A percentile compares a stretch with the other conserved stretches of the same genome.
These are phyloP conservation scores for Ylistrum balloti DNA, from an alignment of 1,140 invertebrate genomes.

Conservation along the genomic window DNA sequence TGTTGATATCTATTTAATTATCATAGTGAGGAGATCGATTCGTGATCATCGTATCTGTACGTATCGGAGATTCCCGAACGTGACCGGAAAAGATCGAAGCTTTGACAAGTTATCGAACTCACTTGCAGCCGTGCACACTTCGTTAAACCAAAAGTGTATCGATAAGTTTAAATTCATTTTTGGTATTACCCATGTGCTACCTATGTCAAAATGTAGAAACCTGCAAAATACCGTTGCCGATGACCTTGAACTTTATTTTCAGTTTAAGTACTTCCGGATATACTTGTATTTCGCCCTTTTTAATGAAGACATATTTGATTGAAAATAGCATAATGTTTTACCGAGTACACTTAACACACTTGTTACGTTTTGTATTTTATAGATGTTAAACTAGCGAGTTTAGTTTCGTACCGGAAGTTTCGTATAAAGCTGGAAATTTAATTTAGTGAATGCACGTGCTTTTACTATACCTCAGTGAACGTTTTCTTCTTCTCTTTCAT, in stretches of 20 bases:
- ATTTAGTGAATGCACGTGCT: neutral
- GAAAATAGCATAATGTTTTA: neutral
- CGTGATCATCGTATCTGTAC: no score
- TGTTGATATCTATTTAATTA: no score
- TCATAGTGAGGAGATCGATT: no score
- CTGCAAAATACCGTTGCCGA: no score
- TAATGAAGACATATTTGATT: neutral
- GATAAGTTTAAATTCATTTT: no score
- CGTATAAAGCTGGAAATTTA: neutral
- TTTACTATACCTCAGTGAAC: neutral
- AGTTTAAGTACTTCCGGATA: neutral
- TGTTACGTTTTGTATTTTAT: neutral
- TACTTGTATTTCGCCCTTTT: neutral
- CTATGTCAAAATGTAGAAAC: no score
- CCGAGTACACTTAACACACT: neutral
- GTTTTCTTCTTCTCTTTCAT: neutral
- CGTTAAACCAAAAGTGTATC: no score
- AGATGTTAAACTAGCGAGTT: neutral
- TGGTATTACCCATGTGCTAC: no score
- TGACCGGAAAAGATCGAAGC: no score
- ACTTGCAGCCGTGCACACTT: no score
- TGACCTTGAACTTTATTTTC: neutral
- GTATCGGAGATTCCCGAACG: no score
- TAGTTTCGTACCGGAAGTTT: conserved; percentile 24
- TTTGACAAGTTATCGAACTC: no score